Conservation (phyloP, 2,888 invertebrate species). For the Zeuzera pyrina region DNA sequence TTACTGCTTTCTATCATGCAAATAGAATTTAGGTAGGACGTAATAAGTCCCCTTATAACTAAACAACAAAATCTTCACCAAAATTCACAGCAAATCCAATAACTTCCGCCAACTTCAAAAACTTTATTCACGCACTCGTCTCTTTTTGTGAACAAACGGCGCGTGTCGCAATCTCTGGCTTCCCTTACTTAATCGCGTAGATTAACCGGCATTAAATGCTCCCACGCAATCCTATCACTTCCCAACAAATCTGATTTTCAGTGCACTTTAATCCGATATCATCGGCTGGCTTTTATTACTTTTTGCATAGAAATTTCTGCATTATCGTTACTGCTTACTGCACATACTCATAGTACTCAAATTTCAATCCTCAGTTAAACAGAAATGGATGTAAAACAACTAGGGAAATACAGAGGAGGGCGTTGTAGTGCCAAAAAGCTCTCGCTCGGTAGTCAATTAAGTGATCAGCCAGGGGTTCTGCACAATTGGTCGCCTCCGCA, state of each 20-base stretch:
- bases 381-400: constrained; percentile 1
- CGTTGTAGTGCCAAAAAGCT: constrained; percentile 38
- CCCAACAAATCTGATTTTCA: constrained; percentile 62
- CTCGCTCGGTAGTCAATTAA: constrained; percentile 66
- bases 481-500: constrained; percentile 68
- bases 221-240: constrained; percentile 58
- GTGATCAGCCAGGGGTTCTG: constrained; percentile 67
- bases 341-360: background rate
- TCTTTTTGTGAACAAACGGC: constrained; percentile 28
- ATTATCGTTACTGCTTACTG: background rate
- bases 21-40: no score
- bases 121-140: constrained; percentile 24
- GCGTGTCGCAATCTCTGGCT: constrained; percentile 25
- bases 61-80: no score
- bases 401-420: background rate
- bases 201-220: constrained; percentile 56
- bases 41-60: no score
- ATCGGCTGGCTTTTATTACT: constrained; percentile 25
- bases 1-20: no score
- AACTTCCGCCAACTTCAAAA: constrained; percentile 22
- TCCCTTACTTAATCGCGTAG: constrained; percentile 48
- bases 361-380: background rate
- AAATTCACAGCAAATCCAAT: constrained; percentile 33
- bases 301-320: background rate
- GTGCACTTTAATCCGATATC: constrained; percentile 59